Percentiles rank a stretch among this genome's conserved stretches.
Conservation (phyloP, 1,140 invertebrate genomes). For the Calycopis cecrops region DNA sequence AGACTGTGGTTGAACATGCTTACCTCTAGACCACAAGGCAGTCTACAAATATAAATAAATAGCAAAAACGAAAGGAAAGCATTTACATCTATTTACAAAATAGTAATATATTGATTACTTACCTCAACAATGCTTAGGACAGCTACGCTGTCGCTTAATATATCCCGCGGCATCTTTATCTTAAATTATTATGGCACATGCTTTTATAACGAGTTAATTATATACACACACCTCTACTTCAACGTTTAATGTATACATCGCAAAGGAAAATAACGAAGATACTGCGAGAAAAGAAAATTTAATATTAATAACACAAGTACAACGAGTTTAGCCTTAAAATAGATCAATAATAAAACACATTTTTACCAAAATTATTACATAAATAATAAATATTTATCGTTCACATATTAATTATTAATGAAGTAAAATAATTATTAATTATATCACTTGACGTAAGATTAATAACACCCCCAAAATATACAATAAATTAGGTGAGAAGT, state of each 20-base stretch:
- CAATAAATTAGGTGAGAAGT: too few relatives aligned
- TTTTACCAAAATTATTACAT: too few relatives aligned
- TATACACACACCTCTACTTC: conserved; percentile 5
- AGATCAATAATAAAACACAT: not conserved
- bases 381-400: too few relatives aligned
- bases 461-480: too few relatives aligned
- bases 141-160: conserved; percentile 61
- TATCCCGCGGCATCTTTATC: conserved; percentile 58
- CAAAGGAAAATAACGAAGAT: conserved; percentile 4
- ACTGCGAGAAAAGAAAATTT: conserved; percentile 9
- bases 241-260: conserved; percentile 1
- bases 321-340: not conserved
- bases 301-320: not conserved
- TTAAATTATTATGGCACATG: conserved; percentile 26
- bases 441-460: too few relatives aligned
- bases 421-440: too few relatives aligned
- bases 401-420: too few relatives aligned
- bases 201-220: conserved; percentile 13
- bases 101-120: conserved; percentile 14
- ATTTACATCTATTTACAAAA: too few relatives aligned
- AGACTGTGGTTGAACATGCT: too few relatives aligned
- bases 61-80: too few relatives aligned
- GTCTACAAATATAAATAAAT: too few relatives aligned
- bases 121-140: conserved; percentile 65
- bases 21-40: too few relatives aligned